These are phyloP conservation scores for human (Homo sapiens) DNA, from an alignment of 2,113 vertebrate species.

Conservation along the genomic window GRCh38 chrX:129705001-129705500, in stretches of 20 bases:
- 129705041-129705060: not conserved
- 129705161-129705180: slow-evolving; percentile 21
- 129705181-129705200: not conserved
- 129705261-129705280: not conserved
- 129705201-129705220: not conserved
- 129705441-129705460: not conserved
- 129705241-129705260: not conserved
- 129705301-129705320: not conserved
- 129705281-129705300: not conserved
- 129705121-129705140: not conserved
- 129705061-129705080: not conserved
- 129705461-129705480: not conserved
- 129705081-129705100: not conserved
- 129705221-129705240: not conserved
- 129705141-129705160: not conserved
- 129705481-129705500: slow-evolving; percentile 17
- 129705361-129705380: not conserved
- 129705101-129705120: not conserved
- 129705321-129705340: not conserved
- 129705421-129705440: not conserved
- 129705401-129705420: not conserved
- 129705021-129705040: not conserved
- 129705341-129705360: not conserved
- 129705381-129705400: not conserved
- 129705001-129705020: not conserved